Conservation (phyloP, 2,113 vertebrate species). For the Cavia porcellus region DNA sequence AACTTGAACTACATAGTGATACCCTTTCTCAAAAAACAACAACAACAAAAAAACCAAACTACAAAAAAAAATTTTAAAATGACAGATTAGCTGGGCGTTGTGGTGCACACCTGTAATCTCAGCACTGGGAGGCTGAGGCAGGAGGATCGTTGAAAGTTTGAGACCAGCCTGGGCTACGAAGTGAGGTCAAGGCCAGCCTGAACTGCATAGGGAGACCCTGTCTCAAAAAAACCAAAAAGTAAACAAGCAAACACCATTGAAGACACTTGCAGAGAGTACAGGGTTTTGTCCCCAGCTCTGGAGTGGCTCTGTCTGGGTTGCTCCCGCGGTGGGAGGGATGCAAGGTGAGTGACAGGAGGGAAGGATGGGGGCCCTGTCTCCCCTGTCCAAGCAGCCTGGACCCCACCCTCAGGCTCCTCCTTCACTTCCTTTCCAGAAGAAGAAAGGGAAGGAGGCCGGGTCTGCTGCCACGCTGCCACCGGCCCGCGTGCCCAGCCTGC, state of each 20-base stretch:
- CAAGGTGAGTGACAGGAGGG: neutral
- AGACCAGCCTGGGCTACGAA: neutral
- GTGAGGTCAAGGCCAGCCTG: neutral
- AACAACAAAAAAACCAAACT: neutral
- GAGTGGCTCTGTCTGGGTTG: neutral
- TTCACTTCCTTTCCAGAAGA: constrained; percentile 90
- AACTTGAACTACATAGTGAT: neutral
- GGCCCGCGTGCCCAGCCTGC: constrained; percentile 88
- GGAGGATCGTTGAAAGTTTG: neutral
- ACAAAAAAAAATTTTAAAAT: neutral
- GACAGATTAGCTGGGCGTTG: neutral
- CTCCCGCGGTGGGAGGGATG: too few species aligned
- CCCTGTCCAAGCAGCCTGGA: neutral
- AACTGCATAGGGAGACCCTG: neutral
- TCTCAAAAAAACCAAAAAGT: too few species aligned
- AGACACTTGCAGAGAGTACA: neutral
- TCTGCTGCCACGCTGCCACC: constrained; percentile 88
- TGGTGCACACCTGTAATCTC: neutral
- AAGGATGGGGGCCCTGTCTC: neutral
- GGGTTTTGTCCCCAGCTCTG: neutral
- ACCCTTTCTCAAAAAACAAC: neutral
- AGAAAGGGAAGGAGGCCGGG: constrained; percentile 93
- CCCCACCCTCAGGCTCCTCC: neutral
- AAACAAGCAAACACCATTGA: neutral
- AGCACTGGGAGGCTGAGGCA: neutral